phyloP scores from a whole-genome alignment of 2,888 invertebrate species.

The Atethmia centrago region DNA sequence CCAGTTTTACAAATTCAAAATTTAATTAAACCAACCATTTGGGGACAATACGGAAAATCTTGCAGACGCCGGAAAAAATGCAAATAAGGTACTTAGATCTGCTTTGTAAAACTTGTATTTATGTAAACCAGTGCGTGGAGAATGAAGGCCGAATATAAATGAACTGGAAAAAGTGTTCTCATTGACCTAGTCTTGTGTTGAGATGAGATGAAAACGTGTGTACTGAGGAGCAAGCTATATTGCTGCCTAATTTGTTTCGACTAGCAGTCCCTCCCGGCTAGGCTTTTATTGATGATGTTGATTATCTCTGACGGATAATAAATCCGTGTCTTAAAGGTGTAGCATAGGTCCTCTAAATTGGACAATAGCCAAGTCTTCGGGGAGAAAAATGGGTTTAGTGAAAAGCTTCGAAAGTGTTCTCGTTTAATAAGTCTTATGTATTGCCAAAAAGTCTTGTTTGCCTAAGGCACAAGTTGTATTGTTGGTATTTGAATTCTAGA shows the following conservation, averaged over 20 bases:
- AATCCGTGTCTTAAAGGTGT: constrained; percentile 7
- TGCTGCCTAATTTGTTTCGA: constrained; percentile 14
- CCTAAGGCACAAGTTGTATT: no score
- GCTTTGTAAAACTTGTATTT: constrained; percentile 28
- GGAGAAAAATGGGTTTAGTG: neutral
- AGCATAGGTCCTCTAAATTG: constrained; percentile 26
- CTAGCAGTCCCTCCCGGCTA: constrained; percentile 12
- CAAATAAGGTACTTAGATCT: constrained; percentile 24
- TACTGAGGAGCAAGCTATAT: neutral
- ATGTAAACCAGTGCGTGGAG: constrained; percentile 38
- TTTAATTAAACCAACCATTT: constrained; percentile 4
- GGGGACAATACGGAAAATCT: constrained; percentile 4
- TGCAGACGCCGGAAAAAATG: constrained; percentile 24
- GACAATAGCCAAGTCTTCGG: constrained; percentile 17
- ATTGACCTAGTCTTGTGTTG: constrained; percentile 18
- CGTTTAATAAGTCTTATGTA: constrained; percentile 11
- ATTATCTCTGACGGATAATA: constrained; percentile 45
- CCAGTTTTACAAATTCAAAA: neutral
- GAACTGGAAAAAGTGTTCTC: neutral
- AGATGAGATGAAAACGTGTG: neutral
- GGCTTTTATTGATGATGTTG: constrained; percentile 46
- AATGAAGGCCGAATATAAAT: constrained; percentile 31
- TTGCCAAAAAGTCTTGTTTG: neutral
- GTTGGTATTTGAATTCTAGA: neutral
- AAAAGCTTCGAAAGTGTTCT: constrained; percentile 8